Conservation (phyloP, 2,888 invertebrate genomes). For the Galerucella pusilla region DNA sequence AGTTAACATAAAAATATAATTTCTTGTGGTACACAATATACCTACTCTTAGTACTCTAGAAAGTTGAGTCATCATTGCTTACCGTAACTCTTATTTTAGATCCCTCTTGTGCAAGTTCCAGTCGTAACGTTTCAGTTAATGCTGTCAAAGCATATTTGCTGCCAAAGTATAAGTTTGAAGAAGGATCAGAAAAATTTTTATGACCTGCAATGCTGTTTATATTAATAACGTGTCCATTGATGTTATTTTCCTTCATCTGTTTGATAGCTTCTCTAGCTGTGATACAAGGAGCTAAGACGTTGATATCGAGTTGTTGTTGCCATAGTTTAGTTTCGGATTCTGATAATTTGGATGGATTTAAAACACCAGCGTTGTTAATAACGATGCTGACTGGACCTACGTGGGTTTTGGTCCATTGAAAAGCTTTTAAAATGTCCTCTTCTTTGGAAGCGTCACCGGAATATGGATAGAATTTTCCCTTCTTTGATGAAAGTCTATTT, state of each 20-base stretch:
- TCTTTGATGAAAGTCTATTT: no score
- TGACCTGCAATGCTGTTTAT: conserved; percentile 18
- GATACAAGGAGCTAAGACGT: conserved; percentile 42
- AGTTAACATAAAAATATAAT: no score
- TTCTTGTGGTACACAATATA: no score
- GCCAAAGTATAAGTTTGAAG: not conserved
- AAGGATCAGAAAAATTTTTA: not conserved
- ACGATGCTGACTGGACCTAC: conserved; percentile 59
- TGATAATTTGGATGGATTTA: no score
- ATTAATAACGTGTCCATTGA: conserved; percentile 7
- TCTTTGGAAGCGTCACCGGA: conserved; percentile 44
- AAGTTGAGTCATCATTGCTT: conserved; percentile 17
- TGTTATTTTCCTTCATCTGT: conserved; percentile 22
- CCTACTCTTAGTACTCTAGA: no score
- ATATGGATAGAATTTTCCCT: conserved; percentile 54
- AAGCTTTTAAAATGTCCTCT: conserved; percentile 36
- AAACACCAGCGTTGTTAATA: conserved; percentile 61
- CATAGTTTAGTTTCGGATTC: conserved; percentile 30
- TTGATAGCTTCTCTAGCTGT: conserved; percentile 49
- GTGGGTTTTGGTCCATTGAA: conserved; percentile 57
- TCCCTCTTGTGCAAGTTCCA: conserved; percentile 41
- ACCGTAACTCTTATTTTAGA: conserved; percentile 50
- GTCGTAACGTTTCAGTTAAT: conserved; percentile 45
- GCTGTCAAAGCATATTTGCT: conserved; percentile 47
- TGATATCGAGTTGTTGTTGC: conserved; percentile 42